Evolutionary conservation across 2,888 invertebrate genomes (phyloP).

Genomic region (Nomada goodeniana): DNA sequence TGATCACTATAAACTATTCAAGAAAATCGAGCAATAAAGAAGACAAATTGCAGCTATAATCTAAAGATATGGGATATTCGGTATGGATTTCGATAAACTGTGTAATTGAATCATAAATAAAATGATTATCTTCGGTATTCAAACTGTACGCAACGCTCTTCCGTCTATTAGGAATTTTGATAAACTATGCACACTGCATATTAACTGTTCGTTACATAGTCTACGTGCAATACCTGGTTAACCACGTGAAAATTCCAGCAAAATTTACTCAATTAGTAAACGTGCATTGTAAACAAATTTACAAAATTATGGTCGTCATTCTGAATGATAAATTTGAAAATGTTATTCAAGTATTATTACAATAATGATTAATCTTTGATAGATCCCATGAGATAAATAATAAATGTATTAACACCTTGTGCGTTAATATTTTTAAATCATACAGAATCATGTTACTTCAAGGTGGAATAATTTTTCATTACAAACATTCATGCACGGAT

Average conservation of each 20-base stretch:
- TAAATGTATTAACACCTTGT: too few relatives aligned
- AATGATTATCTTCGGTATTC: slow-evolving; percentile 25
- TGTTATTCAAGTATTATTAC: too few relatives aligned
- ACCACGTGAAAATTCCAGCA: neutral
- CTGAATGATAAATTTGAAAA: too few relatives aligned
- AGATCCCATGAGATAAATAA: too few relatives aligned
- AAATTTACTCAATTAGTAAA: slow-evolving; percentile 10
- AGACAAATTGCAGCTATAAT: slow-evolving; percentile 21
- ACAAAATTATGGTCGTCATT: too few relatives aligned
- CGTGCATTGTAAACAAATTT: neutral
- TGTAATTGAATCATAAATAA: slow-evolving; percentile 39
- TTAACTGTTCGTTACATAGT: slow-evolving; percentile 11
- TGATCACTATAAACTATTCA: neutral
- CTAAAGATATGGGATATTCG: slow-evolving; percentile 13
- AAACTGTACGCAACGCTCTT: slow-evolving; percentile 11
- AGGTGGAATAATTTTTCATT: too few relatives aligned
- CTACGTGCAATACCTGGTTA: neutral
- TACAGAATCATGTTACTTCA: too few relatives aligned
- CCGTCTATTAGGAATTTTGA: neutral
- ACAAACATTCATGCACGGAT: neutral
- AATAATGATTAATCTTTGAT: too few relatives aligned
- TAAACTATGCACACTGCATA: slow-evolving; percentile 9
- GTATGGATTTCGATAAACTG: slow-evolving; percentile 33
- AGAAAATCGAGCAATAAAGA: slow-evolving; percentile 4
- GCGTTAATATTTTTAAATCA: too few relatives aligned